Conservation (phyloP, 2,797 vertebrate genomes). For the Zalophus californianus region DNA sequence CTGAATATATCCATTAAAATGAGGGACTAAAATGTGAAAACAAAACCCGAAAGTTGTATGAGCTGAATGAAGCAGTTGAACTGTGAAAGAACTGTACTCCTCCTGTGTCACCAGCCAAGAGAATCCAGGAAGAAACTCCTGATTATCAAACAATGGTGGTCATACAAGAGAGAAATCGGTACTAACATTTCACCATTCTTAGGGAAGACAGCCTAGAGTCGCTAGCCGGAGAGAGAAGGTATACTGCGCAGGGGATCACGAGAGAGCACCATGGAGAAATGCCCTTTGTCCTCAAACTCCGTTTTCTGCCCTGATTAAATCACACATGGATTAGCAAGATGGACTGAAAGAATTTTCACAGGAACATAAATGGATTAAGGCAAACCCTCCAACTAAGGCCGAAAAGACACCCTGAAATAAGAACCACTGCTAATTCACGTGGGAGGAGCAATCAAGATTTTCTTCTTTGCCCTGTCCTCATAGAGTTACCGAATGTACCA, state of each 20-base stretch:
- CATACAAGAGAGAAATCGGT: not conserved
- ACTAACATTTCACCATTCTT: not conserved
- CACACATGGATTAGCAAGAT: not conserved
- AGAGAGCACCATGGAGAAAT: not conserved
- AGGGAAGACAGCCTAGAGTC: not conserved
- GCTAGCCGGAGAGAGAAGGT: not conserved
- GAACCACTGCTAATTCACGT: not conserved
- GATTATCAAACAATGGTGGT: slow-evolving; percentile 2
- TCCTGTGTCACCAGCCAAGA: not conserved
- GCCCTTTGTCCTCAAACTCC: not conserved
- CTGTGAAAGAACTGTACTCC: not conserved
- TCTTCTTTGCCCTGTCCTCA: not conserved
- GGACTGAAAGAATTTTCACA: not conserved
- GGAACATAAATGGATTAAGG: not conserved
- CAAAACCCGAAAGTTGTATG: not conserved
- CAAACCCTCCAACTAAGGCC: not conserved
- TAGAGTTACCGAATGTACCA: not conserved
- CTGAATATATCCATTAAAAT: slow-evolving; percentile 40
- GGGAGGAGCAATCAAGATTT: not conserved
- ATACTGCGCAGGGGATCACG: not conserved
- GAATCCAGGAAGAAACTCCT: not conserved
- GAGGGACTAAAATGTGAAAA: not conserved
- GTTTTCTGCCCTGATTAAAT: not conserved
- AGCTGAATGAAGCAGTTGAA: not conserved
- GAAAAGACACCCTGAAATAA: not conserved